Evolutionary conservation across 2,113 vertebrate species (phyloP), one percentile per base, ranked within the genome.

Genomic region (Sialia sialis): DNA sequence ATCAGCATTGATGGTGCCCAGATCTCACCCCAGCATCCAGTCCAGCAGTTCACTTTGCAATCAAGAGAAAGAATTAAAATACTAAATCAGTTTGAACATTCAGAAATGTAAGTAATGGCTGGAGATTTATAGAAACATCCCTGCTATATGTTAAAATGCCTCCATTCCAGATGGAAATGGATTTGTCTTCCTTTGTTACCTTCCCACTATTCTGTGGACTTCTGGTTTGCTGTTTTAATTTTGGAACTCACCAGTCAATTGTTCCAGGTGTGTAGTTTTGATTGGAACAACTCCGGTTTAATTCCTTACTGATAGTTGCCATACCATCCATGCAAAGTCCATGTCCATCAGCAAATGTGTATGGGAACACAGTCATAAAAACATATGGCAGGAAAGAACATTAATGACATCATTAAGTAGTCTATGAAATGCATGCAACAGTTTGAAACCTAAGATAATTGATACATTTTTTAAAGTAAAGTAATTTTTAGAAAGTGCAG

Each of bases 191-290:
- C 46, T 34, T 14, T 32, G 70, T 59, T 64, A 9, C 63, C 63
- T 66, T 90, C 55, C 43, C 48, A 63, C 55, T 15, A 55, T 32
- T 34, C 59, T 20, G 26, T 32, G 44, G 32, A 66, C 27, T 82
- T 84, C 9, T n/a, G 23, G 16, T 58, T 82, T 78, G 13, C 26
- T 48, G 69, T 78, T 91, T 63, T 48, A 83, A 73, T 70, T 69
- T 39, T 86, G 60, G 54, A 85, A 97, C 97, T 97, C 94, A 98
- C 98, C 98, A 98, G 79, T 98, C 96, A 87, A 98, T 98, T 4
- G 22, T 77, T 63, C 95, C 93, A 58, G 97, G 73, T 59, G 93
- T 97, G 89, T 96, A 95, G 89, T 95, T 98, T 92, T 96, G 96
- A 81, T 39, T 85, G 68, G 91, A 80, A 89, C 94, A 97, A 51